Evolutionary conservation across 2,113 vertebrate genomes (phyloP).

Genomic region (Engystomops pustulosus): DNA sequence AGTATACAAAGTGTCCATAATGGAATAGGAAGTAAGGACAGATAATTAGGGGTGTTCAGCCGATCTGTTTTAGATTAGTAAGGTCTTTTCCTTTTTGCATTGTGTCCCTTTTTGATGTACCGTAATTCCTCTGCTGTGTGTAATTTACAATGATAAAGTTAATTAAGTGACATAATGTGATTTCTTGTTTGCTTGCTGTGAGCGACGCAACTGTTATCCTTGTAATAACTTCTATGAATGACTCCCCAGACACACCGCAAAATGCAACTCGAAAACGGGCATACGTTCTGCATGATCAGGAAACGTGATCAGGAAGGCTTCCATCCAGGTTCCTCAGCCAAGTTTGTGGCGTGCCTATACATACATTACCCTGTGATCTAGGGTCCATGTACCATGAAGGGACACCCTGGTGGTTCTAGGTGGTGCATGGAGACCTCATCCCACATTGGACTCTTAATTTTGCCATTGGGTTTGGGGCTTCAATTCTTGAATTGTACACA

Average conservation of each 20-base stretch:
- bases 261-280: neutral
- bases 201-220: neutral
- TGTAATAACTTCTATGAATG: conserved; percentile 13
- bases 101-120: neutral
- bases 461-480: too few relatives aligned
- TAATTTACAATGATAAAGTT: neutral
- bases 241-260: neutral
- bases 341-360: neutral
- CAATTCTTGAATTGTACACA: too few relatives aligned
- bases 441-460: neutral
- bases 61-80: neutral
- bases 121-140: neutral
- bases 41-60: neutral
- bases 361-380: neutral
- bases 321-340: neutral
- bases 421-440: neutral
- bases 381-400: neutral
- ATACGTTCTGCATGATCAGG: neutral
- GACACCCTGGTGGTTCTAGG: too few relatives aligned
- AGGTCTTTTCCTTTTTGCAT: neutral
- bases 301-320: neutral
- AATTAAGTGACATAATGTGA: conserved; percentile 5
- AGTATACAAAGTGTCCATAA: neutral
- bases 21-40: neutral
- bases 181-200: conserved; percentile 1